phyloP scores from a whole-genome alignment of 2,797 vertebrate species.

The Hippopotamyrus pictus region DNA sequence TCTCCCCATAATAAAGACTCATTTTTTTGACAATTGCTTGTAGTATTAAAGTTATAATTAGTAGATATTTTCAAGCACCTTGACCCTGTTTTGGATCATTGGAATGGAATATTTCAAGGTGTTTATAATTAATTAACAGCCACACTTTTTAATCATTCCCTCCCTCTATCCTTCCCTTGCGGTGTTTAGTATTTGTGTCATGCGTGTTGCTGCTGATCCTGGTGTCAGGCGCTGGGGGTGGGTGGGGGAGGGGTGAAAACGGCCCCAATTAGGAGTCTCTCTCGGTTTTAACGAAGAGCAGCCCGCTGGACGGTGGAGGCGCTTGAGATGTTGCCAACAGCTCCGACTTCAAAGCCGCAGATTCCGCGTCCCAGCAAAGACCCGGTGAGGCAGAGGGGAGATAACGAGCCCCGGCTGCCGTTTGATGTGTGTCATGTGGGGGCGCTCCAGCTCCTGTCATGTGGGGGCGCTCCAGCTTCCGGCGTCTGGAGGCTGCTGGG shows the following conservation, averaged over 20 bases:
- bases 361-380: conserved; percentile 62
- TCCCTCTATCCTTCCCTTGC: conserved; percentile 19
- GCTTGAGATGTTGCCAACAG: conserved; percentile 64
- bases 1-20: not conserved
- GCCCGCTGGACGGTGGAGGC: conserved; percentile 53
- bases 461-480: conserved; percentile 50
- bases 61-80: not conserved
- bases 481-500: conserved; percentile 37
- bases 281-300: conserved; percentile 62
- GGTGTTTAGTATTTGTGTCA: conserved; percentile 46
- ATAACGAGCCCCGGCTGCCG: conserved; percentile 70
- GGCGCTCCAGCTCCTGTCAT: conserved; percentile 36
- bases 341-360: conserved; percentile 71
- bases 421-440: conserved; percentile 65
- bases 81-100: not conserved
- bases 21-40: not conserved
- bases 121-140: not conserved
- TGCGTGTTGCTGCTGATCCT: conserved; percentile 47
- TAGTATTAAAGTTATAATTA: not conserved
- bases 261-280: conserved; percentile 59
- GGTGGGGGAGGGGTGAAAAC: conserved; percentile 31
- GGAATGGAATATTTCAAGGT: not conserved
- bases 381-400: conserved; percentile 59
- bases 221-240: conserved; percentile 39
- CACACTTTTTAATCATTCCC: not conserved